These are phyloP conservation scores for Galaxias olidus DNA, from an alignment of 2,797 vertebrate species.

Conservation along the genomic window DNA sequence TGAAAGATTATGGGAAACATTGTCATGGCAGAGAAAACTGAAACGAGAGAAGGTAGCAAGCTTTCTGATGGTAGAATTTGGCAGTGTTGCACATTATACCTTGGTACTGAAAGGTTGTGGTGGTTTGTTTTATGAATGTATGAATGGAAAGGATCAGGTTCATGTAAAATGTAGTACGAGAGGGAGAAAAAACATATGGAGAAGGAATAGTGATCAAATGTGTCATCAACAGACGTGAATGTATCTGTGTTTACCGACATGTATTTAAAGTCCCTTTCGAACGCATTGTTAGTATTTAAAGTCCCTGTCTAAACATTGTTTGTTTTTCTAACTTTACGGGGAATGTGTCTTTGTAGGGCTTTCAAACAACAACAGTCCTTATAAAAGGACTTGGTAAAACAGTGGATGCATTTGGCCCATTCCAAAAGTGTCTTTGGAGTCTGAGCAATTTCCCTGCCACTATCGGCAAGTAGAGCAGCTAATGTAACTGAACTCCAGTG, in stretches of 20 bases:
- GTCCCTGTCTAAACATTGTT: too few relatives aligned
- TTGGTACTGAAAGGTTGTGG: constrained; percentile 40
- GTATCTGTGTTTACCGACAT: too few relatives aligned
- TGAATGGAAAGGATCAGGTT: constrained; percentile 44
- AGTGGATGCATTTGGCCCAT: constrained; percentile 13
- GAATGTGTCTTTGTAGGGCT: too few relatives aligned
- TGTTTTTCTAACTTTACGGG: too few relatives aligned
- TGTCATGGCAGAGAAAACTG: too few relatives aligned
- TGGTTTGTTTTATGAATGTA: constrained; percentile 59
- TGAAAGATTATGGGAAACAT: too few relatives aligned
- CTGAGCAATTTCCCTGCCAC: too few relatives aligned
- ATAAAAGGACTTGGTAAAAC: neutral
- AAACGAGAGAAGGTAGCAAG: constrained; percentile 21
- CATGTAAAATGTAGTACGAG: constrained; percentile 36
- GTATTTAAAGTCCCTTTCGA: too few relatives aligned
- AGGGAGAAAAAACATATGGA: constrained; percentile 19
- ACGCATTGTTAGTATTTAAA: too few relatives aligned
- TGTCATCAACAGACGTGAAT: constrained; percentile 54
- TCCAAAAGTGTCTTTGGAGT: neutral
- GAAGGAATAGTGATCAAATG: constrained; percentile 44
- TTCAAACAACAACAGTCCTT: neutral
- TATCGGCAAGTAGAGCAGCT: too few relatives aligned
- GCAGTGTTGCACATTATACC: constrained; percentile 62
- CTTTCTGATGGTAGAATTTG: constrained; percentile 42
- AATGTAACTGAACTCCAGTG: too few relatives aligned